Base-by-base conservation (phyloP, 2,113 vertebrate genomes). In the Notarius quadriscutis region DNA sequence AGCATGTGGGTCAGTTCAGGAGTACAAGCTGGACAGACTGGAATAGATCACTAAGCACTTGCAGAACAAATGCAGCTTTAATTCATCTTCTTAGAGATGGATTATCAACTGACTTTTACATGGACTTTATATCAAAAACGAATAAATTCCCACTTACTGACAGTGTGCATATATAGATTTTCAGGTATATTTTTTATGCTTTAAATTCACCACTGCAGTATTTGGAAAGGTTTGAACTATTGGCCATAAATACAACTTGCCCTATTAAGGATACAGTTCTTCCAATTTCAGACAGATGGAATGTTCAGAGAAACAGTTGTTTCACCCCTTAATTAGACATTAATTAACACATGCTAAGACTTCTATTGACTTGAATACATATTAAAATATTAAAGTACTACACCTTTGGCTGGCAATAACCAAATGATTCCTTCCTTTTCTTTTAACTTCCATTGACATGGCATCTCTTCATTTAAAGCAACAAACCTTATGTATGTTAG, bases 251-350 rank as follows among this genome's bases (percentile, higher is more conserved):
- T 89, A 48, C 57, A 84, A 88, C 63, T n/a, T 88, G 90, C 69
- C 88, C 92, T 92, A 92, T 92, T 92, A 92, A 85, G 84, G 89
- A 92, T 81, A 89, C 67, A 84, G 90, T 91, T 91, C 85, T 69
- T 81, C 90, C 92, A 94, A 93, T 92, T 92, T 89, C 88, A 92
- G 87, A 92, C 92, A 94, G 93, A 93, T 92, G 90, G 92, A 92
- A 92, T 91, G 84, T 89, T 93, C 93, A 91, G 74, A 89, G 92
- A 93, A 89, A 94, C 88, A 67, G 83, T 88, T 89, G 90, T 88
- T 90, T 88, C 89, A 84, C 89, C 88, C 90, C 86, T 93, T 92
- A 93, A 93, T 91, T 88, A 92, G 87, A 72, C 84, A 75, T 92
- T 90, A 91, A 91, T 93, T 93, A 93, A 88, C 88, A 85, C 84